These are phyloP conservation scores for Patiria miniata DNA, from an alignment of 35 echinoderm and acorn worm genomes.

Conservation along the genomic window DNA sequence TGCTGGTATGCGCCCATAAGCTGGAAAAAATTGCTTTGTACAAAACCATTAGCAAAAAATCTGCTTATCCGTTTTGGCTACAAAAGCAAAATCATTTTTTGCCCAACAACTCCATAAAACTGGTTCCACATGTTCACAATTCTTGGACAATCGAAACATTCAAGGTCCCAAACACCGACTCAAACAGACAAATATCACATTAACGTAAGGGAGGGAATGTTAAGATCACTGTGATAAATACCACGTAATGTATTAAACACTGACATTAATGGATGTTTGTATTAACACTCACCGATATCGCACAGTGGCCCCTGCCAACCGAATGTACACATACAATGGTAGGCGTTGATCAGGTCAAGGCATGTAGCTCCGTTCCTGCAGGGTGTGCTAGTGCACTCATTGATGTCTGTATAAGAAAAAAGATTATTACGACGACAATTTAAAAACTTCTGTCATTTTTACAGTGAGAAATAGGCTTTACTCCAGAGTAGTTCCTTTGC, in stretches of 20 bases:
- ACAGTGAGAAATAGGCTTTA: no score
- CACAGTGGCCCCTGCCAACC: constrained; percentile 49
- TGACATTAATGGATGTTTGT: background rate
- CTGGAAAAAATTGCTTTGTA: no score
- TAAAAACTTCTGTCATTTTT: no score
- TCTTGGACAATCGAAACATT: no score
- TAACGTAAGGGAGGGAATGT: background rate
- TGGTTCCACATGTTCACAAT: no score
- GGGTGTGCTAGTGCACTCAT: constrained; percentile 52
- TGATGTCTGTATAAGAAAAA: constrained; percentile 21
- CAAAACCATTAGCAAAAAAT: no score
- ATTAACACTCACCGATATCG: constrained; percentile 20
- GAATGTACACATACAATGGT: constrained; percentile 28
- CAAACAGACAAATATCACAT: background rate
- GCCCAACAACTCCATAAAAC: no score
- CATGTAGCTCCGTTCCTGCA: constrained; percentile 61
- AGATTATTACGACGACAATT: background rate
- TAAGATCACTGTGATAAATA: background rate
- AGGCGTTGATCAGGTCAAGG: constrained; percentile 24
- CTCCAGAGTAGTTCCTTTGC: no score
- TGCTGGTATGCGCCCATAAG: no score
- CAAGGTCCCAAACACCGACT: background rate
- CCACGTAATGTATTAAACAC: no score
- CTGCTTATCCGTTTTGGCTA: no score
- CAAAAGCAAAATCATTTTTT: no score